phyloP scores from a whole-genome alignment of 2,797 vertebrate genomes.

The Macropus fuliginosus region DNA sequence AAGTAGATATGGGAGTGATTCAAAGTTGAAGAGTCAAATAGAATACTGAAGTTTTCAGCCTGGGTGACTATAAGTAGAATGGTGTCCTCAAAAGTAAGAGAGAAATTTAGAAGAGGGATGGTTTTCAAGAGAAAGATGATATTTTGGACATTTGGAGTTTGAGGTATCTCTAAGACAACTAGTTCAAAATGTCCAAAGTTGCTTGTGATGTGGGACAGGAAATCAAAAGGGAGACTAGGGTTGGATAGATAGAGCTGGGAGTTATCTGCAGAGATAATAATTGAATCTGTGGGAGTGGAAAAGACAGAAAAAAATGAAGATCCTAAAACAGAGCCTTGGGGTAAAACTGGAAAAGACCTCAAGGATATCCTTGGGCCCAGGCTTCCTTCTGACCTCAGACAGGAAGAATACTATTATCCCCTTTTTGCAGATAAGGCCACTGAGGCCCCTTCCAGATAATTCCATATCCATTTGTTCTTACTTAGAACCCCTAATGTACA shows the following conservation, averaged over 20 bases:
- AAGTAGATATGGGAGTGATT: not conserved
- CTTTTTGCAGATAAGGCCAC: not conserved
- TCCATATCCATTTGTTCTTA: not conserved
- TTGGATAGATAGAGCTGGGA: not conserved
- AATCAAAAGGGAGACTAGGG: not conserved
- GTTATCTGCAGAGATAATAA: not conserved
- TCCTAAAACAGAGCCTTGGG: not conserved
- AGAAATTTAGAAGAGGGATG: not conserved
- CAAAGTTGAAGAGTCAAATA: not conserved
- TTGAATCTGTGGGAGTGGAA: not conserved
- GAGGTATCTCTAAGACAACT: not conserved
- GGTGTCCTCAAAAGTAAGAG: not conserved
- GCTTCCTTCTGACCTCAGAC: not conserved
- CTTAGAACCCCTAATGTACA: not conserved
- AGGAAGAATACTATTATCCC: not conserved
- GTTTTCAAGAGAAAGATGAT: not conserved
- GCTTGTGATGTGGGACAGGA: not conserved
- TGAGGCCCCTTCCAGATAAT: not conserved
- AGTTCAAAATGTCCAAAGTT: not conserved
- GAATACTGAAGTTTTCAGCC: not conserved
- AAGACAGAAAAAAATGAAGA: not conserved
- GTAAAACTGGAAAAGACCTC: not conserved
- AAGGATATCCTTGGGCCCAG: not conserved
- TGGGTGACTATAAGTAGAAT: not conserved
- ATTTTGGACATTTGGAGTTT: not conserved